Percentiles rank a stretch among this genome's conserved stretches.
phyloP scores from a whole-genome alignment of 2,888 invertebrate genomes.

The Thyatira batis region DNA sequence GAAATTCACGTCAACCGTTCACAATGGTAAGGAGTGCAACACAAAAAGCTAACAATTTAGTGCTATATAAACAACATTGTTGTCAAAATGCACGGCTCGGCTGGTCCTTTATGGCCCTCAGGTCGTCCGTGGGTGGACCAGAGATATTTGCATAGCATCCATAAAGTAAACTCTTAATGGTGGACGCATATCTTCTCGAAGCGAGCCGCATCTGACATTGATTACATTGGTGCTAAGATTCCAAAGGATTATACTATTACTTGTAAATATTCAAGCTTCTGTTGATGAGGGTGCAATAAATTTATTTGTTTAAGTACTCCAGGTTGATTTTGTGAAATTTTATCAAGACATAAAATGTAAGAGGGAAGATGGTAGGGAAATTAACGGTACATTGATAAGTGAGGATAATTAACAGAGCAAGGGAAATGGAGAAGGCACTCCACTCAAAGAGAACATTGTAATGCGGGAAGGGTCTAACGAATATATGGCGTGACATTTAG shows the following conservation, averaged over 20 bases:
- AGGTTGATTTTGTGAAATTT: slow-evolving; percentile 21
- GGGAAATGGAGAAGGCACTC: slow-evolving; percentile 50
- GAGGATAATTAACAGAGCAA: slow-evolving; percentile 63
- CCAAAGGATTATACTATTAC: slow-evolving; percentile 34
- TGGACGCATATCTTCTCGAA: slow-evolving; percentile 34
- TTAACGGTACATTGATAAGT: slow-evolving; percentile 65
- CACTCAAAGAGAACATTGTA: slow-evolving; percentile 55
- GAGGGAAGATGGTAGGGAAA: slow-evolving; percentile 33
- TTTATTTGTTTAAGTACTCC: slow-evolving; percentile 21
- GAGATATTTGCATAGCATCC: slow-evolving; percentile 41
- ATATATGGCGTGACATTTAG: slow-evolving; percentile 75
- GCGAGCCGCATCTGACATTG: slow-evolving; percentile 28
- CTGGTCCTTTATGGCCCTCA: slow-evolving; percentile 31
- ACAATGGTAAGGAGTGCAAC: slow-evolving; percentile 41
- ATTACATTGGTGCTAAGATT: slow-evolving; percentile 36
- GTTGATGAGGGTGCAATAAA: slow-evolving; percentile 23
- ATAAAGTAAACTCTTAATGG: slow-evolving; percentile 45
- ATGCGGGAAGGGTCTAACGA: slow-evolving; percentile 55
- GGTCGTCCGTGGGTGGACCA: slow-evolving; percentile 33
- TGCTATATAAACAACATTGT: slow-evolving; percentile 51
- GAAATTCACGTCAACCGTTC: slow-evolving; percentile 32
- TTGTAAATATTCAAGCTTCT: slow-evolving; percentile 28
- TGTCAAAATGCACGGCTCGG: slow-evolving; percentile 38
- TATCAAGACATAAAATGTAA: slow-evolving; percentile 38
- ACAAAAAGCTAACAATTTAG: slow-evolving; percentile 52